Conservation (phyloP, 2,888 invertebrate genomes). For the Eupithecia subfuscata region DNA sequence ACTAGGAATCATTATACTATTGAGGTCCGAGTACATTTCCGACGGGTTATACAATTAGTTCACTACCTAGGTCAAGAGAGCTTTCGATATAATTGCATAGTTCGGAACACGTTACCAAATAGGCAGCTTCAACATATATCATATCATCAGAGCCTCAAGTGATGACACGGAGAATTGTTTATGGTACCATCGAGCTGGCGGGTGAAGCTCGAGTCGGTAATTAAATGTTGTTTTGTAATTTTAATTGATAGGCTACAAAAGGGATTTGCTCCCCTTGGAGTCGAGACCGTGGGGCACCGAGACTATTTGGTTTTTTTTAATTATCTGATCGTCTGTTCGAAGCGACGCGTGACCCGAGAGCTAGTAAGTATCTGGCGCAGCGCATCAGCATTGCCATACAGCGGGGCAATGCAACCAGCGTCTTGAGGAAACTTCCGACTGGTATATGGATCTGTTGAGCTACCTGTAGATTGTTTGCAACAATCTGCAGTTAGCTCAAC, state of each 20-base stretch:
- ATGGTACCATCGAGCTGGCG: background rate
- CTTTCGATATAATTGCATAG: slow-evolving; percentile 23
- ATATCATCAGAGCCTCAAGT: background rate
- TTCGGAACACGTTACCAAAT: background rate
- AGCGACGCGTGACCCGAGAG: no score
- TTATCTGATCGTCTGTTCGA: no score
- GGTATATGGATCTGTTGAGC: no score
- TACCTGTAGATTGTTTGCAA: no score
- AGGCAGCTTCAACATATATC: background rate
- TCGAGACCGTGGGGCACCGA: no score
- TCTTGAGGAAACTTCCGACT: no score
- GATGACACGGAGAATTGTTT: background rate
- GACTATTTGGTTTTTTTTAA: no score
- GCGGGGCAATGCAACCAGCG: no score
- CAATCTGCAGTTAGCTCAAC: no score
- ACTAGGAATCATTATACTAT: background rate
- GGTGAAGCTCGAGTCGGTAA: background rate
- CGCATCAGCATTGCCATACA: no score
- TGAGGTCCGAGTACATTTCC: background rate
- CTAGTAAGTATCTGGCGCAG: no score
- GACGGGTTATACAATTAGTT: slow-evolving; percentile 9
- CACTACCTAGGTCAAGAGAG: background rate
- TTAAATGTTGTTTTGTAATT: background rate
- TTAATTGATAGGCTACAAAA: background rate
- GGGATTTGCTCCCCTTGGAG: no score